Percentiles rank a stretch among this genome's conserved stretches.
phyloP scores from a whole-genome alignment of 2,113 vertebrate species.

The Tragelaphus imberbis region DNA sequence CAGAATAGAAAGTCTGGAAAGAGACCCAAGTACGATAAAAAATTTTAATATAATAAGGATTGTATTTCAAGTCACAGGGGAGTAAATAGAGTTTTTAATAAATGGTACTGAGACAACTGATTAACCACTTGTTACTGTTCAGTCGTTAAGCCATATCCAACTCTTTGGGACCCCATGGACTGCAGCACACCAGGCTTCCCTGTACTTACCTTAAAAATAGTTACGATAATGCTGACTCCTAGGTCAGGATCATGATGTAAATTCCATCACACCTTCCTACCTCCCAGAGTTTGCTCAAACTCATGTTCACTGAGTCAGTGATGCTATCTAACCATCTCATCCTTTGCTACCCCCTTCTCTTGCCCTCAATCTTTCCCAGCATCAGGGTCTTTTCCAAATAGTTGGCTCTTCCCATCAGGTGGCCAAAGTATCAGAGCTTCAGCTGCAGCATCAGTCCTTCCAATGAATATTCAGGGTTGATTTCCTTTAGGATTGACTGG shows the following conservation, averaged over 20 bases:
- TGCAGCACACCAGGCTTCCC: background rate
- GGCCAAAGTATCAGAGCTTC: background rate
- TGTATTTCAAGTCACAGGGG: background rate
- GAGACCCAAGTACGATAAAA: background rate
- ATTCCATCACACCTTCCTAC: background rate
- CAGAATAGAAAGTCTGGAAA: background rate
- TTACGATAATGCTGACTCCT: background rate
- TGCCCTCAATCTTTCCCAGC: background rate
- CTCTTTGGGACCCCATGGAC: background rate
- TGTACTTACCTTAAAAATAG: background rate
- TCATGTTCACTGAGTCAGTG: background rate
- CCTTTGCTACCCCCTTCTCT: background rate
- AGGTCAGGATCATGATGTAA: background rate
- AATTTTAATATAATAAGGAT: background rate
- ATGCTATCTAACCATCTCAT: background rate
- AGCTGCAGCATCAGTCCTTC: background rate
- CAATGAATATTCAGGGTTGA: background rate
- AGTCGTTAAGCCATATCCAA: accelerated
- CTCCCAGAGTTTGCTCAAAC: background rate
- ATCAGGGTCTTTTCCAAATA: background rate
- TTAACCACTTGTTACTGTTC: background rate
- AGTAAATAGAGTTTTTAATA: background rate
- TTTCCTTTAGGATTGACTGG: background rate
- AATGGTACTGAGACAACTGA: background rate
- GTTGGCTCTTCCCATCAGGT: background rate